Evolutionary conservation across 1,140 invertebrate genomes (phyloP), one percentile per base, ranked within the genome.

Genomic region (Diprion similis): DNA sequence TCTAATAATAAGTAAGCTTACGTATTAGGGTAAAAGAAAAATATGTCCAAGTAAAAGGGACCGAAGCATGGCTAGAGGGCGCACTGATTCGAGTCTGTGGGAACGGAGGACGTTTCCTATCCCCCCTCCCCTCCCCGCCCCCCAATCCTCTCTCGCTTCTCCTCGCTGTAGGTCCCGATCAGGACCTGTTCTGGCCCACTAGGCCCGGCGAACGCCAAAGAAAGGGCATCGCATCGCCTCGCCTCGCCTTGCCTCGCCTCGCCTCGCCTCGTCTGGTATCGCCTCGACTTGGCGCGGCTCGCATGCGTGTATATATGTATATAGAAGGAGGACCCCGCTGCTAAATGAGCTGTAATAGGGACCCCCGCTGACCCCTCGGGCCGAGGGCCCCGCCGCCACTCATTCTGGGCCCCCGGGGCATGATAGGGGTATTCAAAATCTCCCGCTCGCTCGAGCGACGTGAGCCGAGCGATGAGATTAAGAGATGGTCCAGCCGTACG

Each of bases 261-360:
- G 11, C 51, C n/a, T 59, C 51, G 11, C 51, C 11, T 59, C 51
- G 51, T n/a, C n/a, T 59, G 11, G 51, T 11, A n/a, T 37, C 11
- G 51, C 24, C 24, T 37, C 24, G 24, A 37, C 24, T 37, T 37
- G 24, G 24, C 24, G 24, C 6, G 24, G 24, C 24, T 37, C 24
- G 24, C 24, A 37, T 37, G 24, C 24, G 24, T 37, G 24, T 37
- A 37, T 37, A 59, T 59, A 59, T n/a, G 51, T 45, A 65, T 71
- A 73, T 73, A 80, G 80, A 59, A 59, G 82, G 77, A 86, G 83
- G 83, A 86, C 76, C 86, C 86, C 82, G 86, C 86, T 87, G 85
- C 85, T 87, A 87, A 87, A 87, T 86, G 85, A 87, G 85, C 86
- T 86, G 85, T 87, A 87, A 87, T 87, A 85, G 76, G 84, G 84